Conservation (phyloP, 2,797 vertebrate genomes). For the Argentina silus region DNA sequence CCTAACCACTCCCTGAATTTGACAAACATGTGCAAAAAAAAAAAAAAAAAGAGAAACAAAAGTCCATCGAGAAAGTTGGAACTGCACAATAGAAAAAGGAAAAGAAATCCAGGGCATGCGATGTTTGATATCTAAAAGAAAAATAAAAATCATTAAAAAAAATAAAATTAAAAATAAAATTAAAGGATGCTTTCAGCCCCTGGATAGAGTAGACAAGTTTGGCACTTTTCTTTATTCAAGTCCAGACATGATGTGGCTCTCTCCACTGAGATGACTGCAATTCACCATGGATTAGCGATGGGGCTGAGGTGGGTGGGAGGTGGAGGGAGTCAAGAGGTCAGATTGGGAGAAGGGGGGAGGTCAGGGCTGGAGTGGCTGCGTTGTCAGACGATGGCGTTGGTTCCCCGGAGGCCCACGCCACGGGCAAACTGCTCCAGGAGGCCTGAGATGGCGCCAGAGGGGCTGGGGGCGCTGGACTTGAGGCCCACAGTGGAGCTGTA, state of each 20-base stretch:
- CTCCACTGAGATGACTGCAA: not conserved
- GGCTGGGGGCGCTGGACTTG: constrained; percentile 84
- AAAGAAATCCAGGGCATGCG: constrained; percentile 12
- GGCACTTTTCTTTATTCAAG: constrained; percentile 67
- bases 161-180: constrained; percentile 18
- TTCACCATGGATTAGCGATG: not conserved
- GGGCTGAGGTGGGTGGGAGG: constrained; percentile 34
- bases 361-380: not conserved
- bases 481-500: constrained; percentile 95
- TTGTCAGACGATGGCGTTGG: constrained; percentile 86
- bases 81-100: constrained; percentile 16
- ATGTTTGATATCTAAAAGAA: constrained; percentile 22
- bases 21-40: constrained; percentile 19
- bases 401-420: constrained; percentile 89
- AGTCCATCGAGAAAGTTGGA: constrained; percentile 18
- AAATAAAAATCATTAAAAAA: constrained; percentile 32
- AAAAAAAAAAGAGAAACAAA: constrained; percentile 11
- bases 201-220: constrained; percentile 59
- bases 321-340: not conserved
- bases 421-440: constrained; percentile 96
- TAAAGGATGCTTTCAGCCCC: constrained; percentile 47
- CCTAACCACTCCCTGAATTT: constrained; percentile 38
- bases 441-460: constrained; percentile 91
- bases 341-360: not conserved
- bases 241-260: constrained; percentile 32